Evolutionary conservation across 2,113 vertebrate species (phyloP).

Genomic region (Cheilinus undulatus): DNA sequence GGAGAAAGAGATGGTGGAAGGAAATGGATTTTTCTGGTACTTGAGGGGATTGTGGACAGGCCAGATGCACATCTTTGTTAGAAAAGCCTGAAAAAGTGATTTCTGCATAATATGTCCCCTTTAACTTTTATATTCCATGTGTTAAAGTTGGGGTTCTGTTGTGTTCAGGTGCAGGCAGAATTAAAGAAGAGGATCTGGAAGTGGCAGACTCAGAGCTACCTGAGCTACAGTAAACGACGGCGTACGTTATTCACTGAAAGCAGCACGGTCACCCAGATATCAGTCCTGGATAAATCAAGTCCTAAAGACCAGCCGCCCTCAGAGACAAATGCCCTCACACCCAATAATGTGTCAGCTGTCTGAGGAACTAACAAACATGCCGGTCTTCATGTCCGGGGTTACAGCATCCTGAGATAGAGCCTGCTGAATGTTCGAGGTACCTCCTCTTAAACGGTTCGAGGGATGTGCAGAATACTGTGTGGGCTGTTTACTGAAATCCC

Average conservation of each 20-base stretch:
- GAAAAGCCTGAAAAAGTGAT: too few relatives aligned
- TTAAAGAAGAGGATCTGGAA: conserved; percentile 85
- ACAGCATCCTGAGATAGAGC: not conserved
- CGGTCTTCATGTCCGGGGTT: not conserved
- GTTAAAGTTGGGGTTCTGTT: not conserved
- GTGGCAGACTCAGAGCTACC: conserved; percentile 82
- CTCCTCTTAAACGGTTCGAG: not conserved
- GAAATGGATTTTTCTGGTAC: too few relatives aligned
- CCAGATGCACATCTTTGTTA: too few relatives aligned
- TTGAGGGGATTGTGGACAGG: too few relatives aligned
- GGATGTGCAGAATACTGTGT: not conserved
- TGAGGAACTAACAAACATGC: conserved; percentile 5
- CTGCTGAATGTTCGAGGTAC: conserved; percentile 35
- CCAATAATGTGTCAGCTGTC: conserved; percentile 43
- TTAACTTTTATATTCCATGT: not conserved
- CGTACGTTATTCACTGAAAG: conserved; percentile 82
- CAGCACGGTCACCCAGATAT: conserved; percentile 85
- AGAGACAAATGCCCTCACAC: not conserved
- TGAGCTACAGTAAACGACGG: conserved; percentile 78
- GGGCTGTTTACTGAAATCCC: not conserved
- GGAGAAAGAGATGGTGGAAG: too few relatives aligned
- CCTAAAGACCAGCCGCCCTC: conserved; percentile 70
- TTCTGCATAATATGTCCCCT: too few relatives aligned
- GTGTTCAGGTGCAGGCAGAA: conserved; percentile 81
- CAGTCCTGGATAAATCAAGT: conserved; percentile 84